Evolutionary conservation across 2,888 invertebrate species (phyloP), one percentile per base, ranked within the genome.

Genomic region (Lycia hirtaria): DNA sequence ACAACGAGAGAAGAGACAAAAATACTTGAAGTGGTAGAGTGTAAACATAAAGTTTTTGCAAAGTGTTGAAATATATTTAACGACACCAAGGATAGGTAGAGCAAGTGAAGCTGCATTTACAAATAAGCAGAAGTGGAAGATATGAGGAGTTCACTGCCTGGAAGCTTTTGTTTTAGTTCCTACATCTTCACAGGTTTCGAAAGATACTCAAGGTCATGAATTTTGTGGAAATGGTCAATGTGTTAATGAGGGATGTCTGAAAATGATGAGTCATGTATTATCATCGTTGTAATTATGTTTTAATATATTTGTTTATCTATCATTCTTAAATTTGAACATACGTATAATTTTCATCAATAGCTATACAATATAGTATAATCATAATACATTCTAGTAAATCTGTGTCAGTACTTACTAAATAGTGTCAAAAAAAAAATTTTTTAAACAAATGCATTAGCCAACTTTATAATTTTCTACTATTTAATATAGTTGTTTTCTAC

Each of bases 81-180:
- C 17, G 32, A 38, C 60, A 67, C 51, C 62, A 62, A 68, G 52
- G 43, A 56, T 45, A 55, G 48, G 56, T 57, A 77, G 81, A 85
- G 81, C 80, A 77, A 83, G 76, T 79, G 76, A 89, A 87, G 85
- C 83, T 75, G 76, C 71, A 61, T 72, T 73, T 79, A 80, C 69
- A 83, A 69, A 65, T 65, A 85, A 83, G 85, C 83, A 76, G 75
- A 81, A 85, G 81, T 83, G 77, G 78, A 83, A 76, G 67, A 63
- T 68, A 73, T 76, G 47, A 22, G 41, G 73, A 81, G 72, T 81
- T 81, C 76, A 75, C 78, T 83, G 83, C 82, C 80, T 83, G 76
- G 69, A 80, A 87, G 83, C 81, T 64, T 66, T 78, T 63, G 68
- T 64, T 61, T 68, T 58, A 47, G 44, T 41, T 62, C 45, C 43